These are phyloP conservation scores for Synaphobranchus kaupii DNA, from an alignment of 2,797 vertebrate species.

Conservation along the genomic window DNA sequence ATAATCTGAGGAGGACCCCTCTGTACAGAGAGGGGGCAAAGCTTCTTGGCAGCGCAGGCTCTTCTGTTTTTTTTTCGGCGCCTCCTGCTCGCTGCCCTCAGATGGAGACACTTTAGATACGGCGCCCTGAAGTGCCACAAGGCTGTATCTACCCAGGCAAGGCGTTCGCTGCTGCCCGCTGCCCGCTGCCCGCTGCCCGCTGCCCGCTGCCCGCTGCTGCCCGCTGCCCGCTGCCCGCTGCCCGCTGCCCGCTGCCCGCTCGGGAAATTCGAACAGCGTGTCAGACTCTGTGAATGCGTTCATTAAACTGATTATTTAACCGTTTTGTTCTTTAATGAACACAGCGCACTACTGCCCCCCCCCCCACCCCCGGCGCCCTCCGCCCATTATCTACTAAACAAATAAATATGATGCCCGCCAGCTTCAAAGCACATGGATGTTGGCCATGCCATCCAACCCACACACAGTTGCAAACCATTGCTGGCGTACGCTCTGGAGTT, in stretches of 20 bases:
- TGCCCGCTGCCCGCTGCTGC: neutral
- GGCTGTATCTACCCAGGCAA: neutral
- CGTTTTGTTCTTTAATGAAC: neutral
- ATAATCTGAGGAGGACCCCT: neutral
- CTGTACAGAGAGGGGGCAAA: neutral
- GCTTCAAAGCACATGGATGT: neutral
- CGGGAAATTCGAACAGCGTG: neutral
- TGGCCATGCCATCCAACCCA: neutral
- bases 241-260: no score
- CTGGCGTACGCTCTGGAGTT: neutral
- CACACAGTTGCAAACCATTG: neutral
- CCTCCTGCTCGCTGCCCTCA: neutral
- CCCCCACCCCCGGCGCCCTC: neutral
- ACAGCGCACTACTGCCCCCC: neutral
- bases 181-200: neutral
- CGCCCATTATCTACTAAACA: neutral
- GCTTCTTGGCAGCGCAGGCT: neutral
- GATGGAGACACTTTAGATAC: neutral
- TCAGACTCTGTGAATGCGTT: conserved; percentile 5
- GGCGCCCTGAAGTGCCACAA: neutral
- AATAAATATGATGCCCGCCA: neutral
- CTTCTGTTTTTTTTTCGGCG: neutral
- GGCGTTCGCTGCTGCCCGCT: neutral
- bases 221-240: no score
- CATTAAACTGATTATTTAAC: conserved; percentile 9